phyloP scores from a whole-genome alignment of 2,888 invertebrate species.

The Spilarctia lutea region DNA sequence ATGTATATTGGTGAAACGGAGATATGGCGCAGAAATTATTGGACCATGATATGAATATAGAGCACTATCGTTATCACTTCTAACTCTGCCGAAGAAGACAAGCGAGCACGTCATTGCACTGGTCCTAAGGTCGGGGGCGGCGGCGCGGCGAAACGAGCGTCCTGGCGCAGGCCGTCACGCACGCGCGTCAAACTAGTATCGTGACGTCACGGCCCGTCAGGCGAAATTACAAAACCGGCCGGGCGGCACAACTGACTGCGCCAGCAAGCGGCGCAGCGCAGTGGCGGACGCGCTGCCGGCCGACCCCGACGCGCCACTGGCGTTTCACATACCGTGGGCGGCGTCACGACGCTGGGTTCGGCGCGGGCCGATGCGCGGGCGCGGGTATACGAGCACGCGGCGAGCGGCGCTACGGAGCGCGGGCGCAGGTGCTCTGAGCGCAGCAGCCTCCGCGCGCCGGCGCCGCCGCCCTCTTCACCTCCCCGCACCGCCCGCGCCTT shows the following conservation, averaged over 20 bases:
- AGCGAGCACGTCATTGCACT: slow-evolving; percentile 82
- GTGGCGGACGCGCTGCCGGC: slow-evolving; percentile 83
- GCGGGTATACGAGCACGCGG: slow-evolving; percentile 82
- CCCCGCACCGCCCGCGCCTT: slow-evolving; percentile 74
- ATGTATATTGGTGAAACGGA: slow-evolving; percentile 18
- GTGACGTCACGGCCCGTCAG: slow-evolving; percentile 84
- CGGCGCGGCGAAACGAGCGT: slow-evolving; percentile 73
- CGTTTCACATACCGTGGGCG: slow-evolving; percentile 82
- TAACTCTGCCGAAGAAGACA: slow-evolving; percentile 57
- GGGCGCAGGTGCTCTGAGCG: slow-evolving; percentile 91
- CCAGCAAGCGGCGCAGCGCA: slow-evolving; percentile 76
- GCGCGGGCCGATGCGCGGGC: slow-evolving; percentile 76
- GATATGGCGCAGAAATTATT: slow-evolving; percentile 30
- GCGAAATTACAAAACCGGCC: slow-evolving; percentile 85
- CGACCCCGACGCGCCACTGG: slow-evolving; percentile 84
- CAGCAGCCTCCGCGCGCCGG: slow-evolving; percentile 88
- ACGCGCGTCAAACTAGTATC: slow-evolving; percentile 84
- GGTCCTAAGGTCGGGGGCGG: slow-evolving; percentile 81
- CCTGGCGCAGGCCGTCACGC: slow-evolving; percentile 83
- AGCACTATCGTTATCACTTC: slow-evolving; percentile 52
- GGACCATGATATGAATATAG: slow-evolving; percentile 22
- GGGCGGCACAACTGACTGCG: slow-evolving; percentile 72
- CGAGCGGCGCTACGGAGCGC: slow-evolving; percentile 87
- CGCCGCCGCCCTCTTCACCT: slow-evolving; percentile 86
- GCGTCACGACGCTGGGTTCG: slow-evolving; percentile 79